A percentile compares a stretch with the other conserved stretches of the same genome.
Evolutionary conservation across 1,140 invertebrate species (phyloP).

Genomic region (Eumeta japonica): DNA sequence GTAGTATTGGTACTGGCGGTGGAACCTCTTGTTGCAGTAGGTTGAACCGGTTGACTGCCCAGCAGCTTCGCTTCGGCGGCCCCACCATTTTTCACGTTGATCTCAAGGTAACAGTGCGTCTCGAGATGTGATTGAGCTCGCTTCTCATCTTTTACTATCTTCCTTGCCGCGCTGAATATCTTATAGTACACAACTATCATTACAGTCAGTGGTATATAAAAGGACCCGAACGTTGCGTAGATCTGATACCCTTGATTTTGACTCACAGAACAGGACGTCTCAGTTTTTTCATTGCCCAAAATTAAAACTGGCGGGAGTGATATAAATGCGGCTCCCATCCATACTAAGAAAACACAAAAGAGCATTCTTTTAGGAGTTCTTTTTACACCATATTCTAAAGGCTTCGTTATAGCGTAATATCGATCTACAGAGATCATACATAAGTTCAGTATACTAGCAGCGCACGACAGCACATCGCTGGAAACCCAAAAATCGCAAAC

Average conservation of each 20-base stretch:
- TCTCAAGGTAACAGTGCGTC: conserved; percentile 71
- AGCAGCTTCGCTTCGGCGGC: conserved; percentile 63
- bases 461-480: conserved; percentile 80
- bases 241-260: conserved; percentile 87
- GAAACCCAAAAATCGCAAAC: conserved; percentile 85
- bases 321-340: conserved; percentile 86
- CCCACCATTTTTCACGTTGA: conserved; percentile 69
- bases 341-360: conserved; percentile 82
- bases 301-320: conserved; percentile 85
- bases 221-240: conserved; percentile 86
- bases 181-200: conserved; percentile 92
- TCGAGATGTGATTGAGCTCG: conserved; percentile 81
- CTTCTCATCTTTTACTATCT: conserved; percentile 82
- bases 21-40: conserved; percentile 49
- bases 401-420: conserved; percentile 89
- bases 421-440: conserved; percentile 89
- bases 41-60: conserved; percentile 41
- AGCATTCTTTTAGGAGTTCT: conserved; percentile 82
- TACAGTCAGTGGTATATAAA: conserved; percentile 85
- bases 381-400: conserved; percentile 85
- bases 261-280: conserved; percentile 77
- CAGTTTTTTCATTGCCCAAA: conserved; percentile 81
- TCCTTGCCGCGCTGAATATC: conserved; percentile 81
- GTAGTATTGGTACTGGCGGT: conserved; percentile 66
- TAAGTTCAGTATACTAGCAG: conserved; percentile 88